Evolutionary conservation across 2,888 invertebrate species (phyloP).

Genomic region (Macaria liturata): DNA sequence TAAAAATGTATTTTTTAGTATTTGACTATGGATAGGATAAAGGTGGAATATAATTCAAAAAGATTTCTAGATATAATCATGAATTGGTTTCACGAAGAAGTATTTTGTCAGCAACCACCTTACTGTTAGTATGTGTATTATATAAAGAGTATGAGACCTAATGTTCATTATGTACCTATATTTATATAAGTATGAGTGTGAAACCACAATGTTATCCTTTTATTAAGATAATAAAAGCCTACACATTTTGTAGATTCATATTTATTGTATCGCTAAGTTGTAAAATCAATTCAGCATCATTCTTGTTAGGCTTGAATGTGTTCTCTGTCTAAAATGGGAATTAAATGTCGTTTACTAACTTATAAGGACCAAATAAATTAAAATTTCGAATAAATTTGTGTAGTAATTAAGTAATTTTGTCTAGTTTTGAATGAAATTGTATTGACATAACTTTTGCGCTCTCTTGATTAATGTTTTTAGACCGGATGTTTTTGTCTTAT

Average conservation of each 20-base stretch:
- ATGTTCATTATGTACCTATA: no score
- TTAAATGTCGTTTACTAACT: slow-evolving; percentile 2
- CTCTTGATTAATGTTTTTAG: slow-evolving; percentile 5
- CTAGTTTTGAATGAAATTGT: slow-evolving; percentile 7
- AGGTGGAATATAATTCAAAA: no score
- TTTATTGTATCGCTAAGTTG: slow-evolving; percentile 4
- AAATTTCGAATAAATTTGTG: slow-evolving; percentile 2
- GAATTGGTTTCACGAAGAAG: no score
- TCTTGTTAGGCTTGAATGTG: slow-evolving; percentile 4
- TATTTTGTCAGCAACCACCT: no score
- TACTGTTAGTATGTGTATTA: no score
- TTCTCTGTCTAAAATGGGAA: slow-evolving; percentile 6
- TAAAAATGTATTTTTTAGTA: no score
- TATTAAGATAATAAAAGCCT: not conserved
- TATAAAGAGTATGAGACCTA: no score
- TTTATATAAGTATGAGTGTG: no score
- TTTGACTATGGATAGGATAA: no score
- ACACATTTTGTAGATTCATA: slow-evolving; percentile 3
- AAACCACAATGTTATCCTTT: no score
- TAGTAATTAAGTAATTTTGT: slow-evolving; percentile 7
- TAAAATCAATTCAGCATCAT: slow-evolving; percentile 8
- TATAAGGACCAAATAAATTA: slow-evolving; percentile 4
- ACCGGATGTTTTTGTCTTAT: slow-evolving; percentile 2
- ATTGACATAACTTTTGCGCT: slow-evolving; percentile 6
- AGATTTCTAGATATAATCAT: no score